These are phyloP conservation scores for Tyto alba DNA, from an alignment of 2,113 vertebrate species.

Conservation along the genomic window DNA sequence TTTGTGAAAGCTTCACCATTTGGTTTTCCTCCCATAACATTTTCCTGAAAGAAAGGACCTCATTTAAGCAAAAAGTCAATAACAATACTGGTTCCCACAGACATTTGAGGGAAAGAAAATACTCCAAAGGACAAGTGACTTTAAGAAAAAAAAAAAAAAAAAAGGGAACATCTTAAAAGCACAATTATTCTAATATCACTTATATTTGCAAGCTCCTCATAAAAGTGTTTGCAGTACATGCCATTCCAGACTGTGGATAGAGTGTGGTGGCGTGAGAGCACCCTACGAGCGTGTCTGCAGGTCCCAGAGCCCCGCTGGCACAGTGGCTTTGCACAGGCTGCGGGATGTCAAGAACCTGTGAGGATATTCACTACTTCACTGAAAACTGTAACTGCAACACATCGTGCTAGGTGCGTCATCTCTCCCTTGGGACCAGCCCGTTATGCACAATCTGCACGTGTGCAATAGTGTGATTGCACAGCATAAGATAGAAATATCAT, in stretches of 20 bases:
- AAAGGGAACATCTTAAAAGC: not conserved
- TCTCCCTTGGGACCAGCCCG: not conserved
- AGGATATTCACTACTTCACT: not conserved
- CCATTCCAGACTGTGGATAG: not conserved
- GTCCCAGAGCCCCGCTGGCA: not conserved
- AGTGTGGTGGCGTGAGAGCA: fast-evolving
- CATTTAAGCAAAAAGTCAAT: not conserved
- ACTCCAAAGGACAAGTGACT: not conserved
- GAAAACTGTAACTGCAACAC: not conserved
- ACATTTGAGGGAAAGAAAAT: not conserved
- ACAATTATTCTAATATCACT: not conserved
- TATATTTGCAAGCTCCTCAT: not conserved
- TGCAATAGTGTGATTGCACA: not conserved
- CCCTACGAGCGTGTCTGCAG: not conserved
- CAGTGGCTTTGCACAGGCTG: not conserved
- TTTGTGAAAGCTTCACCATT: not conserved
- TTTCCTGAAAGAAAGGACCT: not conserved
- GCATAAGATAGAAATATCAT: not conserved
- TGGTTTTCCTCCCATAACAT: not conserved
- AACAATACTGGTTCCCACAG: not conserved
- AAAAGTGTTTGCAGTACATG: fast-evolving
- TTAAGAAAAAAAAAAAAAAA: not conserved
- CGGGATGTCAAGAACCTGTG: not conserved
- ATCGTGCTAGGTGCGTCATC: fast-evolving
- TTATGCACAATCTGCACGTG: fast-evolving